Conservation (phyloP, 2,888 invertebrate genomes). For the Eueremaeus valkanovi region DNA sequence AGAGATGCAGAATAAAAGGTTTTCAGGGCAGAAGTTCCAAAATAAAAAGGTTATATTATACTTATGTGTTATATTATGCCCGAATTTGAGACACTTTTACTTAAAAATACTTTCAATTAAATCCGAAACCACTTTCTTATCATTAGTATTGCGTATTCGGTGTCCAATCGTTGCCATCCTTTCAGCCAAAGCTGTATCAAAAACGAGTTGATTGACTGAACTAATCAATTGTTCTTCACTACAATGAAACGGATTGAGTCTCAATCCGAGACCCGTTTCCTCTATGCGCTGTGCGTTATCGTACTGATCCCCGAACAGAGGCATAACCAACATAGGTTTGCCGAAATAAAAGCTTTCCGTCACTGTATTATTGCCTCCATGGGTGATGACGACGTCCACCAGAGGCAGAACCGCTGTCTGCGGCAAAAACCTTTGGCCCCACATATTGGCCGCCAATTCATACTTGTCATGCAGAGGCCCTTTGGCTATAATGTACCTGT, state of each 20-base stretch:
- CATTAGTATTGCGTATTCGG: too few relatives aligned
- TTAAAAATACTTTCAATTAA: too few relatives aligned
- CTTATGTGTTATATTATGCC: too few relatives aligned
- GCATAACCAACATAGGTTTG: constrained; percentile 39
- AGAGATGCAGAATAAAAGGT: too few relatives aligned
- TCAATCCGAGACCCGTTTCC: constrained; percentile 29
- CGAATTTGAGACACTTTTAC: too few relatives aligned
- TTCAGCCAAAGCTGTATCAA: too few relatives aligned
- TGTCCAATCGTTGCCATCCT: too few relatives aligned
- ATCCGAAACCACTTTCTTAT: too few relatives aligned
- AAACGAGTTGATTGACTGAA: too few relatives aligned
- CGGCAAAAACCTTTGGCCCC: constrained; percentile 29
- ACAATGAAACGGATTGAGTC: constrained; percentile 18
- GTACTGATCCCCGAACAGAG: constrained; percentile 39
- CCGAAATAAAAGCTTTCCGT: constrained; percentile 38
- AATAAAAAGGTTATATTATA: too few relatives aligned
- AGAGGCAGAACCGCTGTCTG: constrained; percentile 35
- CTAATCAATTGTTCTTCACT: constrained; percentile 32
- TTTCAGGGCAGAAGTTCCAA: too few relatives aligned
- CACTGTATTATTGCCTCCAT: constrained; percentile 41
- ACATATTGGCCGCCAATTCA: constrained; percentile 34
- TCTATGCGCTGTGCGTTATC: constrained; percentile 39
- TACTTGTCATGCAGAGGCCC: too few relatives aligned
- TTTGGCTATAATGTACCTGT: constrained; percentile 38
- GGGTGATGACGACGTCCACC: constrained; percentile 37